Base-by-base conservation (phyloP, 2,888 invertebrate species). In the Auanema sp. region DNA sequence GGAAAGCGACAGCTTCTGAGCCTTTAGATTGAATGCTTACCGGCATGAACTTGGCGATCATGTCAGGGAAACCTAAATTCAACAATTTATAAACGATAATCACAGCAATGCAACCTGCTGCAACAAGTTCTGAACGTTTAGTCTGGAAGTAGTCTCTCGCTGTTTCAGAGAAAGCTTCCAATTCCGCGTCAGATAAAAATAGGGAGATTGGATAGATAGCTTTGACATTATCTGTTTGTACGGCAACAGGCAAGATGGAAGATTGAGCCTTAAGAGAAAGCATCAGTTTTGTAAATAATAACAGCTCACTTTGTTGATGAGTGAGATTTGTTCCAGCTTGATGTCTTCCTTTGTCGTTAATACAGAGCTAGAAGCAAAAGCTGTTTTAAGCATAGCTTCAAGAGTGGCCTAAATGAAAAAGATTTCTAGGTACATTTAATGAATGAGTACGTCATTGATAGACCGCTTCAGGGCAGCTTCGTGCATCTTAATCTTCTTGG, bases 191-290 rank as follows among this genome's bases (percentile, higher is more conserved):
- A n/a, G 58, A 52, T 11, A 76, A 41, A 59, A 76, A 76, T 16
- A 72, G n/a, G 0, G 66, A 64, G 18, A 71, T 53, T 6, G 76
- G 76, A 54, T 76, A 76, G 44, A 76, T 70, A 33, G 73, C 69
- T 5, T 60, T 61, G 0, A 69, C 58, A 2, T 71, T 25, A 18
- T 66, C 57, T 3, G 58, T 66, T 53, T 68, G 61, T 6, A 67
- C 69, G 1, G 71, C 65, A 11, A 56, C 58, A 8, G 74, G 74
- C 10, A 74, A 57, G 53, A 71, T 65, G 10, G 68, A 67, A 0
- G 71, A 71, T 23, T 54, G 54, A 1, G 60, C 69, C 62, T 60
- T 5, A 49, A 56, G 42, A 24, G 24, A 40, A 18, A n/a, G 21
- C 12, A 24, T 14, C 18, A 4, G 14, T 14, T 24, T 40, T n/a